Evolutionary conservation across 2,113 vertebrate genomes (phyloP).

Genomic region (Amphilophus citrinellus): DNA sequence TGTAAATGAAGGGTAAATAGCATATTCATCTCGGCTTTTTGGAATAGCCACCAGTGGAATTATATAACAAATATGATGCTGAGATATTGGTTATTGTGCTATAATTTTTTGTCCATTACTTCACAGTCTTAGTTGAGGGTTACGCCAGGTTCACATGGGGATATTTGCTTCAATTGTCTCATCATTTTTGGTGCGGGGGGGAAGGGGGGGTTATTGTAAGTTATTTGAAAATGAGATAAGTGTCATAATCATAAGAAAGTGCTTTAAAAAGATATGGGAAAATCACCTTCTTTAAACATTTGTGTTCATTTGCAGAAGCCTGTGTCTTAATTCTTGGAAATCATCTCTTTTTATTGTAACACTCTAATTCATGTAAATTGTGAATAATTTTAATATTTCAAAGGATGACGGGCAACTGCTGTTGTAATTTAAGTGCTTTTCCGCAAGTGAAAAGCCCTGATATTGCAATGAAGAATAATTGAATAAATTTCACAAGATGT

Average conservation of each 20-base stretch:
- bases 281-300: constrained; percentile 82
- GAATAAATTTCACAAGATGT: constrained; percentile 91
- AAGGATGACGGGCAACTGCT: constrained; percentile 85
- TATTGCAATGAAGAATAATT: constrained; percentile 87
- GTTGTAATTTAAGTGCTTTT: constrained; percentile 94
- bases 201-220: constrained; percentile 63
- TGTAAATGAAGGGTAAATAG: constrained; percentile 87
- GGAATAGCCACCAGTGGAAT: constrained; percentile 72
- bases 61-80: constrained; percentile 78
- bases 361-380: constrained; percentile 95
- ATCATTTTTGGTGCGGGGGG: constrained; percentile 17
- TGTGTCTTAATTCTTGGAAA: constrained; percentile 77
- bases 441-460: constrained; percentile 85
- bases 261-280: constrained; percentile 83
- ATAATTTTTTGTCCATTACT: constrained; percentile 80
- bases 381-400: constrained; percentile 95
- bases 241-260: constrained; percentile 81
- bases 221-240: constrained; percentile 78
- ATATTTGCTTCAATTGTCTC: constrained; percentile 65
- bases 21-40: constrained; percentile 77
- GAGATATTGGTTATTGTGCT: constrained; percentile 84
- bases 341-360: constrained; percentile 87
- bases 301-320: constrained; percentile 82
- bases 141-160: constrained; percentile 80
- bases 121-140: constrained; percentile 76